These are phyloP conservation scores for Micropoecilia bifurca DNA, from an alignment of 2,797 vertebrate species.

Conservation along the genomic window DNA sequence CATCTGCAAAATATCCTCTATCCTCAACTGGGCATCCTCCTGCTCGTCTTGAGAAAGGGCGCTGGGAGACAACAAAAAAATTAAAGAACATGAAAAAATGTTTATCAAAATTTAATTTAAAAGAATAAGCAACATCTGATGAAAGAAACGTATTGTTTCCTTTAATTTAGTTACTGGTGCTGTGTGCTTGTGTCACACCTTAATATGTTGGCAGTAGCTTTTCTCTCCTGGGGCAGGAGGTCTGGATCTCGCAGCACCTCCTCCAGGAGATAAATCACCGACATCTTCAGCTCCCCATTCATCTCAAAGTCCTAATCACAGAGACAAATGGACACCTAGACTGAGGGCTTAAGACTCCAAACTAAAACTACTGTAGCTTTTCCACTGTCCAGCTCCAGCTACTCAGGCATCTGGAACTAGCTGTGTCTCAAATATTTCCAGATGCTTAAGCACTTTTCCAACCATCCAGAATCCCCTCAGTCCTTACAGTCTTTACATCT, in stretches of 20 bases:
- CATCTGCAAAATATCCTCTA: conserved; percentile 93
- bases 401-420: too few relatives aligned
- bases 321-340: neutral
- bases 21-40: conserved; percentile 91
- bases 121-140: neutral
- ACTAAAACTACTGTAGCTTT: neutral
- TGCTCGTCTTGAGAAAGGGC: conserved; percentile 95
- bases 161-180: neutral
- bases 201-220: conserved; percentile 95
- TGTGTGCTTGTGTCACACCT: conserved; percentile 73
- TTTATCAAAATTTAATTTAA: neutral
- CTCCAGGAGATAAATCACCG: conserved; percentile 92
- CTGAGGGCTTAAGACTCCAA: neutral
- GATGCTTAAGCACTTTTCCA: neutral
- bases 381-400: neutral
- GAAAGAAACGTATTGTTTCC: neutral
- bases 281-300: conserved; percentile 92
- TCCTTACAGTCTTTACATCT: neutral
- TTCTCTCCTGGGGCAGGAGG: conserved; percentile 95
- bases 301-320: conserved; percentile 92
- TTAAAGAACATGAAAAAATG: neutral
- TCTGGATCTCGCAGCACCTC: conserved; percentile 97
- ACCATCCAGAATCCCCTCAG: neutral
- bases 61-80: conserved; percentile 66
- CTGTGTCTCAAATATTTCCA: neutral